A percentile compares a stretch with the other conserved stretches of the same genome.
phyloP scores from a whole-genome alignment of 2,888 invertebrate genomes.

The Harpagoxenus sublaevis region DNA sequence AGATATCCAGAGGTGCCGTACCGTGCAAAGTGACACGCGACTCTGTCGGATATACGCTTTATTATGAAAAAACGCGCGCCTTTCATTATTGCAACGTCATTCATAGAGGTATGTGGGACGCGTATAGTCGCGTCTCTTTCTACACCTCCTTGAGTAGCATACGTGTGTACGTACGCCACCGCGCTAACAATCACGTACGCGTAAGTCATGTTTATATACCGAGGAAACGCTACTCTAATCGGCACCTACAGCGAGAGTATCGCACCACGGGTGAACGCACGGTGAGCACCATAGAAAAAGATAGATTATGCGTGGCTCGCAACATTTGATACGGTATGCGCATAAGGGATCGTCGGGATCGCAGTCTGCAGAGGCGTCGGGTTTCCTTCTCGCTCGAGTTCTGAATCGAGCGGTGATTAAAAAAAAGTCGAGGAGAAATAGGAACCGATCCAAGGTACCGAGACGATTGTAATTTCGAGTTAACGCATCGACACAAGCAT shows the following conservation, averaged over 20 bases:
- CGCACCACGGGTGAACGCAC: conserved; percentile 69
- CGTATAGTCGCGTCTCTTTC: conserved; percentile 71
- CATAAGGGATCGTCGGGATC: conserved; percentile 69
- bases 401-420: conserved; percentile 50
- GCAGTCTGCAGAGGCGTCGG: conserved; percentile 82
- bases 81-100: conserved; percentile 64
- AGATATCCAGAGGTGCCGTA: neutral
- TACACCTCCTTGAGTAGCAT: conserved; percentile 58
- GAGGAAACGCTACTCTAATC: conserved; percentile 70
- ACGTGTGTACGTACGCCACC: conserved; percentile 24
- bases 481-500: neutral
- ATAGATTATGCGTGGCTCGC: conserved; percentile 77
- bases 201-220: conserved; percentile 60
- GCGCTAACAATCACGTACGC: conserved; percentile 47
- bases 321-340: conserved; percentile 78
- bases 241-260: conserved; percentile 72
- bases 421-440: conserved; percentile 20
- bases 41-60: conserved; percentile 39
- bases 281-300: conserved; percentile 79
- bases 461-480: neutral
- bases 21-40: conserved; percentile 32
- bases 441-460: neutral
- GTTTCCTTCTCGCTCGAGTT: conserved; percentile 62
- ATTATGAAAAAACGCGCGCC: conserved; percentile 52
- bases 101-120: conserved; percentile 81